These are phyloP conservation scores for Choristoneura rosaceana DNA, from an alignment of 2,888 invertebrate species.

Conservation along the genomic window DNA sequence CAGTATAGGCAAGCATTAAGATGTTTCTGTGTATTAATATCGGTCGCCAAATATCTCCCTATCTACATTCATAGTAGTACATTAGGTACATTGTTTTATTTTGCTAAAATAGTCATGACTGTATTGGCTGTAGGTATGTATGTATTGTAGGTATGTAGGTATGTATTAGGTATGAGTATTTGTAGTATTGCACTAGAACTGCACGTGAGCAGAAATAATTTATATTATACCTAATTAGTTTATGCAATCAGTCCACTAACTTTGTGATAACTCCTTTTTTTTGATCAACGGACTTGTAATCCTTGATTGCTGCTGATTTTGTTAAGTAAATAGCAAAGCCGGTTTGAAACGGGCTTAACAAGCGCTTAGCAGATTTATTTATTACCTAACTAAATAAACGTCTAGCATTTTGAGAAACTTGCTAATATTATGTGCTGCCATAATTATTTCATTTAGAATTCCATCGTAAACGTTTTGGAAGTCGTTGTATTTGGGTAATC, in stretches of 20 bases:
- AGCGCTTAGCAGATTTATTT: not conserved
- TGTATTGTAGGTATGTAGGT: not conserved
- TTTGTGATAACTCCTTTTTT: not conserved
- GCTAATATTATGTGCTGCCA: not conserved
- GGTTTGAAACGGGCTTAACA: not conserved
- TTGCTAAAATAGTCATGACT: not conserved
- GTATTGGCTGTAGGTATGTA: too few species aligned
- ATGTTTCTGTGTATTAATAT: not conserved
- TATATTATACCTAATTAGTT: not conserved
- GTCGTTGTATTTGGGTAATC: not conserved
- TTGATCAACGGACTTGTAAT: conserved; percentile 6
- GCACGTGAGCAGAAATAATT: conserved; percentile 1
- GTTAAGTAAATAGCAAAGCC: not conserved
- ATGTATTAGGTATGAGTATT: not conserved
- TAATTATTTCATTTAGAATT: not conserved
- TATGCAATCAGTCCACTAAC: conserved; percentile 8
- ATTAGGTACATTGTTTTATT: not conserved
- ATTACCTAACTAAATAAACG: not conserved
- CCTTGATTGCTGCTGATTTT: conserved; percentile 5
- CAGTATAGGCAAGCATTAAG: too few species aligned
- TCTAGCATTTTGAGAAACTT: not conserved
- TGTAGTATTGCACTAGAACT: conserved; percentile 6
- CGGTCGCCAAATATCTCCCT: not conserved
- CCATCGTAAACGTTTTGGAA: not conserved
- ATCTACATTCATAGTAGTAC: not conserved